Evolutionary conservation across 2,113 vertebrate genomes (phyloP).

Genomic region (Amblyopsis rosae): DNA sequence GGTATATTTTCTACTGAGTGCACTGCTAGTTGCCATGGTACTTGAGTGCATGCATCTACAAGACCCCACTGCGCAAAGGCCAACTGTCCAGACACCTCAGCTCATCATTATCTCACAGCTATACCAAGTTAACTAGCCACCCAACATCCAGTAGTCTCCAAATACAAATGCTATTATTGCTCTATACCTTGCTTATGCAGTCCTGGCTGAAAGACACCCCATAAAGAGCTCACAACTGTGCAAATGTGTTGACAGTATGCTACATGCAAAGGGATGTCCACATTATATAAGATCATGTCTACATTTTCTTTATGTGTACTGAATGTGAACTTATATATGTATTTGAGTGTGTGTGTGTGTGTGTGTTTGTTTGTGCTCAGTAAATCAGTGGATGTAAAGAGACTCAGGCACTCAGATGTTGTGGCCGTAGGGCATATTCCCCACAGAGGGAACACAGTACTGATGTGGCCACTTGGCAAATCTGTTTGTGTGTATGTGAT

Average conservation of each 20-base stretch:
- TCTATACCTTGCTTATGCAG: too few relatives aligned
- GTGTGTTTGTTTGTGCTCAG: neutral
- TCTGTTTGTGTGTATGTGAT: conserved; percentile 4
- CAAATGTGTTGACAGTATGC: neutral
- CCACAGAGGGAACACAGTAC: conserved; percentile 24
- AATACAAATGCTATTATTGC: neutral
- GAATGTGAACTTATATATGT: neutral
- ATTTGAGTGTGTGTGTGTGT: neutral
- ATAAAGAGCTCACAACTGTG: neutral
- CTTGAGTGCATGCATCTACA: too few relatives aligned
- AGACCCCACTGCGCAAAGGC: too few relatives aligned
- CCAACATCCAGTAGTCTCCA: neutral
- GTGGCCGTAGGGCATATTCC: conserved; percentile 26
- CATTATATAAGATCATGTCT: neutral
- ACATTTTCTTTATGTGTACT: neutral
- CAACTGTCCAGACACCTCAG: too few relatives aligned
- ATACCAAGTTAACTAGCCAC: too few relatives aligned
- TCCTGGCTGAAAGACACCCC: too few relatives aligned
- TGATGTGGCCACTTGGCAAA: conserved; percentile 27
- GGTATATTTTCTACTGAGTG: too few relatives aligned
- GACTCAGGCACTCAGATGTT: conserved; percentile 32
- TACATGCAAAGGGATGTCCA: neutral
- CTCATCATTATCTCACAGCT: too few relatives aligned
- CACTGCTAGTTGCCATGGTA: too few relatives aligned
- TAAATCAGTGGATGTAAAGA: conserved; percentile 5